A percentile compares a stretch with the other conserved stretches of the same genome.
Evolutionary conservation across 2,113 vertebrate genomes (phyloP).

Genomic region (Mirza zaza): DNA sequence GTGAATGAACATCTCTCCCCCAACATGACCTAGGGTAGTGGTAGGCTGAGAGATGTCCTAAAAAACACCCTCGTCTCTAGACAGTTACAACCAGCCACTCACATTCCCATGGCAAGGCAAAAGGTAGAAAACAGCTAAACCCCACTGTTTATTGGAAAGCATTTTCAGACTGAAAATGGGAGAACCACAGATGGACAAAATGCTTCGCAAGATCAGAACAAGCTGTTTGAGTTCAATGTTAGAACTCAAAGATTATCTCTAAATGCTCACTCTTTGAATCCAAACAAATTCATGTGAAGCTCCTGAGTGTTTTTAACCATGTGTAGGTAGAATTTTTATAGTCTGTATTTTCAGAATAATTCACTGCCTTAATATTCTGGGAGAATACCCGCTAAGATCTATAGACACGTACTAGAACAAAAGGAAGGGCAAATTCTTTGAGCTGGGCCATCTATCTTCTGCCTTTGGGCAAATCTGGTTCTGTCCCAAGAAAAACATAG

Average conservation of each 20-base stretch:
- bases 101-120: neutral
- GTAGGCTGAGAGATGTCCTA: neutral
- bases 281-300: slow-evolving; percentile 90
- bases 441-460: neutral
- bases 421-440: neutral
- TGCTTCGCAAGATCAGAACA: slow-evolving; percentile 96
- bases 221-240: slow-evolving; percentile 97
- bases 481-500: neutral
- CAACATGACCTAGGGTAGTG: neutral
- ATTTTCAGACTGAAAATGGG: slow-evolving; percentile 89
- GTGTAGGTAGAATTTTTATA: slow-evolving; percentile 74
- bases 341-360: slow-evolving; percentile 81
- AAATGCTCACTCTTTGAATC: slow-evolving; percentile 92
- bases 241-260: slow-evolving; percentile 95
- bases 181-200: slow-evolving; percentile 88
- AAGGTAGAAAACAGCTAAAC: neutral
- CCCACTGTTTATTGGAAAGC: neutral
- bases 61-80: too few relatives aligned
- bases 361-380: slow-evolving; percentile 86
- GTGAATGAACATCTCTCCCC: neutral
- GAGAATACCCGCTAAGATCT: slow-evolving; percentile 80
- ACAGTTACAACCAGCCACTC: neutral
- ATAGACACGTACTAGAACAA: slow-evolving; percentile 82
- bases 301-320: slow-evolving; percentile 79
- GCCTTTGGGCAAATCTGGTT: neutral